A percentile compares a stretch with the other conserved stretches of the same genome.
phyloP scores from a whole-genome alignment of 2,888 invertebrate genomes.

The Eurytoma adleriae region DNA sequence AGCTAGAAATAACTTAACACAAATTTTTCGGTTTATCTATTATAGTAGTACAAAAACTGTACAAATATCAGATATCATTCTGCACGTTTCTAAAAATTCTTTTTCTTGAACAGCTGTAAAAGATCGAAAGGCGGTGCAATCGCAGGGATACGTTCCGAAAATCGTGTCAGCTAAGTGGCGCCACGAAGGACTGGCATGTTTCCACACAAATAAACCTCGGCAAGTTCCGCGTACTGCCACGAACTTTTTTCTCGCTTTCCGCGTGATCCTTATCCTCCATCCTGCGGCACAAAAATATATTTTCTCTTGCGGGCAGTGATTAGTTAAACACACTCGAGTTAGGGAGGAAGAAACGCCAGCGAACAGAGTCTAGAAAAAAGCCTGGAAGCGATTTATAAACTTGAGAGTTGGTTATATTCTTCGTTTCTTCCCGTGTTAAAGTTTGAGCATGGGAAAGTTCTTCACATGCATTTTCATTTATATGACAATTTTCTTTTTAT shows the following conservation, averaged over 20 bases:
- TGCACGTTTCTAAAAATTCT: too few species aligned
- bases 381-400: conserved; percentile 72
- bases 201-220: conserved; percentile 67
- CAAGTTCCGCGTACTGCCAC: conserved; percentile 27
- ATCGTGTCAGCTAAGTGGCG: conserved; percentile 59
- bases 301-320: conserved; percentile 68
- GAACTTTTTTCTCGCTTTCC: conserved; percentile 38
- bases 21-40: too few species aligned
- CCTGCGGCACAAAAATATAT: conserved; percentile 63
- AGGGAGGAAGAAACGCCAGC: conserved; percentile 66
- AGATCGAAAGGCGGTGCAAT: background rate
- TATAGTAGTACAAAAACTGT: too few species aligned
- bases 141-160: conserved; percentile 51
- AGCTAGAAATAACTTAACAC: too few species aligned
- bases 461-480: conserved; percentile 13
- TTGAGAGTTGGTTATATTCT: conserved; percentile 26
- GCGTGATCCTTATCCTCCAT: conserved; percentile 55
- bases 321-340: conserved; percentile 71
- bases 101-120: background rate
- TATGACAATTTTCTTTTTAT: background rate
- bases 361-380: conserved; percentile 63
- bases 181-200: conserved; percentile 65
- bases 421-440: conserved; percentile 11
- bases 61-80: too few species aligned
- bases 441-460: background rate